Base-by-base conservation (phyloP, 2,888 invertebrate species). In the Hemistola chrysoprasaria region DNA sequence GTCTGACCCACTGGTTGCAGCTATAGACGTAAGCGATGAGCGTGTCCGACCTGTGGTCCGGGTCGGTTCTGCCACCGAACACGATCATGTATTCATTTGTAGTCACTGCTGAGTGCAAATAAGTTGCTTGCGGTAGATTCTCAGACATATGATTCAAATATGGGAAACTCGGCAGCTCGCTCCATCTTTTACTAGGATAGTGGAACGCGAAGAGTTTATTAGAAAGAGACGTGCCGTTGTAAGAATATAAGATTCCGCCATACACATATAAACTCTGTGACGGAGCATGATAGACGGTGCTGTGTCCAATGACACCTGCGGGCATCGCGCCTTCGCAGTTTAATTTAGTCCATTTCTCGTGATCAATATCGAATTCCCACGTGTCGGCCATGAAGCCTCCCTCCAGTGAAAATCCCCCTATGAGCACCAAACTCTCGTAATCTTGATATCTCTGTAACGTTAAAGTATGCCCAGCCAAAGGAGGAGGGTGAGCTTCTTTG, bases 61-160 rank as follows among this genome's bases (percentile, higher is more conserved):
- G 94, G 55, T 92, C 91, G 4, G 95, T 93, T 40, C 94, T 90
- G 2, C 98, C 98, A 0, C 98, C 98, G 64, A 97, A 93, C 22
- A 98, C 91, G 11, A 97, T 91, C 97, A 98, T 97, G 65, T 96
- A 97, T 34, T 95, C 93, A 43, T 95, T 94, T 0, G 96, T 96
- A 0, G 94, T 95, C 0, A 97, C 94, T 0, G 97, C 97, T 0
- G 96, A 94, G 78, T 97, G 97, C 44, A 98, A 92, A 68, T 95
- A 96, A 34, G 97, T 92, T 0, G 94, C 92, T 54, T 93, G 91
- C 0, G 97, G 97, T 78, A 95, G 66, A 47, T 83, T 71, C 8
- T 88, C 86, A 29, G 87, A 79, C 0, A 86, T 81, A 11, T 90
- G 80, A 59, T 92, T 92, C 5, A 92, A 81, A 42, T 93, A 93